These are phyloP conservation scores for Xestia sexstrigata DNA, from an alignment of 2,888 invertebrate species.

Conservation along the genomic window DNA sequence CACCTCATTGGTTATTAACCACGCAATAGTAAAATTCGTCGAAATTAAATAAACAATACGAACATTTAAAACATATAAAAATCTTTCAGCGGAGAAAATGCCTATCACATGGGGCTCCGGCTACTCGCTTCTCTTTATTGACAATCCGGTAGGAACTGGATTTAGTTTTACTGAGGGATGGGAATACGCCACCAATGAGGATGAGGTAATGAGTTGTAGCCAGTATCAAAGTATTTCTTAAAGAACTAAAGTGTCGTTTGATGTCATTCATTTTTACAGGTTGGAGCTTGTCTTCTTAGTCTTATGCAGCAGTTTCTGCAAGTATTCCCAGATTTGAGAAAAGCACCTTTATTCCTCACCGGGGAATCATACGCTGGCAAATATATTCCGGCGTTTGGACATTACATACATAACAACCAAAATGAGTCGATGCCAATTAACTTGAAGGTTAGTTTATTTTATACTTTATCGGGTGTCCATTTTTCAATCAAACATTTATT, in stretches of 20 bases:
- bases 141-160: slow-evolving; percentile 89
- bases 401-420: slow-evolving; percentile 59
- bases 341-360: slow-evolving; percentile 80
- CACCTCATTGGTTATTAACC: background rate
- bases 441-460: slow-evolving; percentile 56
- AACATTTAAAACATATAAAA: too few species aligned
- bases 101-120: slow-evolving; percentile 58
- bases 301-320: slow-evolving; percentile 59
- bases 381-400: slow-evolving; percentile 78
- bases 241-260: slow-evolving; percentile 86
- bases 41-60: background rate
- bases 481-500: background rate
- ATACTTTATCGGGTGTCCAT: background rate
- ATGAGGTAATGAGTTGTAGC: slow-evolving; percentile 32
- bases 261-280: slow-evolving; percentile 55
- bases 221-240: slow-evolving; percentile 72
- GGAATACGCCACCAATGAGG: slow-evolving; percentile 57
- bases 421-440: slow-evolving; percentile 68
- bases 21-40: too few species aligned
- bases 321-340: slow-evolving; percentile 83
- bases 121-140: slow-evolving; percentile 88
- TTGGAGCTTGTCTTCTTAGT: slow-evolving; percentile 49
- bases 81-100: slow-evolving; percentile 43
- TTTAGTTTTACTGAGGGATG: slow-evolving; percentile 41
- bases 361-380: slow-evolving; percentile 91